phyloP scores from a whole-genome alignment of 2,888 invertebrate genomes.

The Myopa testacea region DNA sequence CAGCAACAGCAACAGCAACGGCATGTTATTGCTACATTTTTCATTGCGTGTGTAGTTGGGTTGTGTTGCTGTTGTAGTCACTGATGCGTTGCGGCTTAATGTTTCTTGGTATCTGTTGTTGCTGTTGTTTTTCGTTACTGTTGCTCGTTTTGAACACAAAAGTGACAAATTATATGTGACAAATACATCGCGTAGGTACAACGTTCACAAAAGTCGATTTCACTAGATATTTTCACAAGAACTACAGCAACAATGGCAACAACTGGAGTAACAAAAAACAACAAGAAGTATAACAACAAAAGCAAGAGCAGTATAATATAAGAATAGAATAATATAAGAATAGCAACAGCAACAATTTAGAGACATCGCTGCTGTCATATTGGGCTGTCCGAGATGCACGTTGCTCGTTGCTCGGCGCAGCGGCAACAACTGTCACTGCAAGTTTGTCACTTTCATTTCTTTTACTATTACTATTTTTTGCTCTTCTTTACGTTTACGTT shows the following conservation, averaged over 20 bases:
- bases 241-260: background rate
- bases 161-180: constrained; percentile 14
- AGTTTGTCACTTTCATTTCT: background rate
- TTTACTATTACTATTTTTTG: background rate
- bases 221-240: background rate
- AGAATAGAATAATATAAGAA: no score
- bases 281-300: no score
- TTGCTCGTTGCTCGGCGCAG: background rate
- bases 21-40: constrained; percentile 54
- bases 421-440: background rate
- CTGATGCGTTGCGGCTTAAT: background rate
- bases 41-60: background rate
- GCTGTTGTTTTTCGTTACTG: background rate
- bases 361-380: background rate
- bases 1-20: constrained; percentile 41
- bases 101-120: background rate
- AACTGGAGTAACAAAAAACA: no score
- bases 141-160: background rate
- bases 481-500: background rate
- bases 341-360: background rate
- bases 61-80: background rate
- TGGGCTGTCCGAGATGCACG: background rate
- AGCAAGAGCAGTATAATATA: no score
- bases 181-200: background rate
- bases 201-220: background rate